Conservation (phyloP, 2,113 vertebrate genomes). For the Gallinago undulata region DNA sequence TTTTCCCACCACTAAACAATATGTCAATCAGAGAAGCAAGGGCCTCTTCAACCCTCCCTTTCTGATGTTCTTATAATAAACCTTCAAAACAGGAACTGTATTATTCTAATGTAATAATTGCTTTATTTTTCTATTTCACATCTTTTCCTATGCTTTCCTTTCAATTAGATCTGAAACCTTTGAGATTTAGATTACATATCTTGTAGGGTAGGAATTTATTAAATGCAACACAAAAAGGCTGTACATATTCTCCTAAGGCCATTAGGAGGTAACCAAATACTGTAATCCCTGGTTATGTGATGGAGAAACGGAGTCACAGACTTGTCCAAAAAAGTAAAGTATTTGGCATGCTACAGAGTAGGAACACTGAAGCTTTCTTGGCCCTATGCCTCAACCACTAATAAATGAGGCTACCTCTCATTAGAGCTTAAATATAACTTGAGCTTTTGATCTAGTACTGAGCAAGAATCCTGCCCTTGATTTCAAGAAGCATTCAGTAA, state of each 20-base stretch:
- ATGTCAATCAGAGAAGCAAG: neutral
- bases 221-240: neutral
- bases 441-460: constrained; percentile 6
- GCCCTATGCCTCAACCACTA: neutral
- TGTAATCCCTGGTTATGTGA: neutral
- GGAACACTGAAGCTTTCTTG: constrained; percentile 12
- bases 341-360: neutral
- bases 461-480: neutral
- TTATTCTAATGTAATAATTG: neutral
- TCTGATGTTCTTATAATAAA: neutral
- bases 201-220: neutral
- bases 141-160: neutral
- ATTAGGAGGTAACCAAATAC: neutral
- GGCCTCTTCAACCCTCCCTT: neutral
- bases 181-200: neutral
- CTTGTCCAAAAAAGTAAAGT: neutral
- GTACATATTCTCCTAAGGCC: neutral
- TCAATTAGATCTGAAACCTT: neutral
- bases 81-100: neutral
- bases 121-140: neutral
- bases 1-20: neutral
- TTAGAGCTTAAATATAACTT: constrained; percentile 12
- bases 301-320: neutral
- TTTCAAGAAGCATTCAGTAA: constrained; percentile 20
- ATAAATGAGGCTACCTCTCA: constrained; percentile 1